Evolutionary conservation across 2,113 vertebrate genomes (phyloP), one percentile per base, ranked within the genome.

Genomic region (Dicerorhinus sumatrensis): DNA sequence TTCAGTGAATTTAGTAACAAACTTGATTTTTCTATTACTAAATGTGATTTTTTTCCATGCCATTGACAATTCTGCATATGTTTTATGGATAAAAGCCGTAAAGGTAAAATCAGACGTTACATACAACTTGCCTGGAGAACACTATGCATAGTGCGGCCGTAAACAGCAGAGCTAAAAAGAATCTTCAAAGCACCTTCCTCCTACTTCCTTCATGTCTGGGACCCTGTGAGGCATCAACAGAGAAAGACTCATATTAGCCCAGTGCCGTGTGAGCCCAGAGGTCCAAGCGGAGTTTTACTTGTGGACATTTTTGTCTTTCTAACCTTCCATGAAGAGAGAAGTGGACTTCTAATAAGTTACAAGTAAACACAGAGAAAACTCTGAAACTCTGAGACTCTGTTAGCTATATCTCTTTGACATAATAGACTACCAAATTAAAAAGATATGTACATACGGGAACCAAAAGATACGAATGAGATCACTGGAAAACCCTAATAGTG

Each of bases 391-490:
- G n/a, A 69, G 18, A 48, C 23, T 84, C 5, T 82, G 12, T 83
- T 69, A 4, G 18, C 69, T 69, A 80, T 23, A 84, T 73, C 33
- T 33, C n/a, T 85, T 80, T 88, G 79, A 95, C 17, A 81, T 39
- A 63, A 85, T 39, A 11, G 25, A 51, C 46, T 89, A 33, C 23
- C 42, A 86, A 56, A 67, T 80, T 62, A 76, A 84, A 62, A 80
- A 29, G 16, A 54, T 77, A 10, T 54, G 25, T 42, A 1, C 42
- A 56, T 25, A 18, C 33, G 6, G 13, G 27, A 51, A 39, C n/a
- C 72, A 93, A 83, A 94, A 79, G 42, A 63, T 77, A 36, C 31
- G 85, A 94, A 91, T 13, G 73, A 89, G 33, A 75, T 54, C n/a
- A 63, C 8, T 54, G 36, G 31, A 14, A 42, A 88, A 87, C 39